Evolutionary conservation across 2,113 vertebrate species (phyloP), one percentile per base, ranked within the genome.

Genomic region (Pantherophis guttatus): DNA sequence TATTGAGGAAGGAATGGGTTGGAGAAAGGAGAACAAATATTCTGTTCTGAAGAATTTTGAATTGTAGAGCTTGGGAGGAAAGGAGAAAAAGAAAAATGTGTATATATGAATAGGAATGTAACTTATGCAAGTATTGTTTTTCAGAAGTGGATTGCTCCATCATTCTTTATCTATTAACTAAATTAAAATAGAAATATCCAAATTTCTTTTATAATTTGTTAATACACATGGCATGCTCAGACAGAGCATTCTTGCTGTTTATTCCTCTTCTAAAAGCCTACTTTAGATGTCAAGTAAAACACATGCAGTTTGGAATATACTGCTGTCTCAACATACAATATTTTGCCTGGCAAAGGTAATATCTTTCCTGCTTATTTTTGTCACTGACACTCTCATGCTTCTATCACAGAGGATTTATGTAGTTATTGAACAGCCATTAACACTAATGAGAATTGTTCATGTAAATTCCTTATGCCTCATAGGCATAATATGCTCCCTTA

Each of bases 251-350:
- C 33, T 19, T 5, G 39, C 91, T 19, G 93, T 12, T 29, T 93
- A 85, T 92, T 92, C 24, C 39, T 93, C 52, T 91, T 26, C 91
- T 92, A 92, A 92, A 88, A 88, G 53, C 92, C 81, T 93, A 0
- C 92, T 26, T 50, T 13, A 96, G 96, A 97, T 85, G 91, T 94
- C 94, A 95, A 90, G 95, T 91, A 81, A 94, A 94, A 91, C 48
- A 86, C 94, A 62, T 93, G 70, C 90, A 70, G 94, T 87, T 91
- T 65, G 24, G 88, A 75, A 21, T 81, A 23, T 65, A 8, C 57
- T 57, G 17, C 57, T 90, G 1, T 57, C 0, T 86, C 89, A 94
- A 93, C 24, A 59, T 5, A 1, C 91, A 44, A 10, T 29, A 75
- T 96, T 95, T 97, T 95, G 94, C 65, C 90, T 93, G 59, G 86